phyloP scores from a whole-genome alignment of 2,797 vertebrate species.

The Lepilemur ruficaudatus region DNA sequence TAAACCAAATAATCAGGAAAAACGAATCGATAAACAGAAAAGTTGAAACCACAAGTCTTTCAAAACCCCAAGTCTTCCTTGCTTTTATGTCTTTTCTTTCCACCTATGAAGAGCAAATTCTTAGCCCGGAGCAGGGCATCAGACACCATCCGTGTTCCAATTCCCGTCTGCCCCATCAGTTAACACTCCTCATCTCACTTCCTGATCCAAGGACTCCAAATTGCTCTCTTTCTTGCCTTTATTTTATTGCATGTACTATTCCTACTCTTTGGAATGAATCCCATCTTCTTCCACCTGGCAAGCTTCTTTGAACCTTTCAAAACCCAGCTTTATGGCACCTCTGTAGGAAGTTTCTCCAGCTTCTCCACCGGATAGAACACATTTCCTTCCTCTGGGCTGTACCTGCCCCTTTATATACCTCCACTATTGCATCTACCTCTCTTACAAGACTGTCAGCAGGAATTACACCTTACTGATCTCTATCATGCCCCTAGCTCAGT shows the following conservation, averaged over 20 bases:
- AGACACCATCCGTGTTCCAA: background rate
- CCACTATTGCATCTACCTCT: background rate
- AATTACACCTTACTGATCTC: background rate
- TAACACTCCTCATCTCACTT: background rate
- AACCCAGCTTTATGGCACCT: background rate
- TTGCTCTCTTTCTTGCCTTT: background rate
- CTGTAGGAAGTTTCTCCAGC: background rate
- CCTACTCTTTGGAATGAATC: background rate
- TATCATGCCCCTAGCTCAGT: background rate
- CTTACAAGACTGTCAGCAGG: background rate
- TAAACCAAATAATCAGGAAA: background rate
- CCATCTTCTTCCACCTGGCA: background rate
- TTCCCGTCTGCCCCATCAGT: background rate
- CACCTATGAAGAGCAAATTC: background rate
- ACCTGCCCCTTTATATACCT: background rate
- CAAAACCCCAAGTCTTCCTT: background rate
- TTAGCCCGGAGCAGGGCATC: background rate
- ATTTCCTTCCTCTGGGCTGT: background rate
- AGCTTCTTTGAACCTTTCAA: slow-evolving; percentile 21
- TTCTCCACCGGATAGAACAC: background rate
- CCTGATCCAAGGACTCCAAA: background rate
- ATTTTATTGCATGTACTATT: background rate
- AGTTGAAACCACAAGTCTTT: background rate
- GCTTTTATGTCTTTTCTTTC: background rate
- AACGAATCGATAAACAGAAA: background rate